Percentiles rank a stretch among this genome's conserved stretches.
Evolutionary conservation across 2,888 invertebrate species (phyloP).

Genomic region (Kuschelorhynchus macadamiae): DNA sequence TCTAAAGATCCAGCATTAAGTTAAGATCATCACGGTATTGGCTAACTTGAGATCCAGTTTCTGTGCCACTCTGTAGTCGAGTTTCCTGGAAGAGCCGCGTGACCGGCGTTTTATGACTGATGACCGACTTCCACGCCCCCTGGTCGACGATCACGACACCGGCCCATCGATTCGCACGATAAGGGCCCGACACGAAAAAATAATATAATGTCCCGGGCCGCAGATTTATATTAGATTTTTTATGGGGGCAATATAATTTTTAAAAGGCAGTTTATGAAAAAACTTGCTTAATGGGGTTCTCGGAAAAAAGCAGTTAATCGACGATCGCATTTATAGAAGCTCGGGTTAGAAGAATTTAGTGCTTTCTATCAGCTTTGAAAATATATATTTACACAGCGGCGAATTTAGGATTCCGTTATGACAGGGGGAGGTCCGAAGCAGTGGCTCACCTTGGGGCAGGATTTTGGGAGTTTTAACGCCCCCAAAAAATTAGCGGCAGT

Average conservation of each 20-base stretch:
- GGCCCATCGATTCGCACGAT: constrained; percentile 48
- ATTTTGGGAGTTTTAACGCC: no score
- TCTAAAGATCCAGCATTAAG: no score
- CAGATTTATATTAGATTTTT: constrained; percentile 48
- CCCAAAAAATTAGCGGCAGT: no score
- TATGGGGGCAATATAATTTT: constrained; percentile 45
- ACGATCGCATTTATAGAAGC: neutral
- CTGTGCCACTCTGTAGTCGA: constrained; percentile 43
- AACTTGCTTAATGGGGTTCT: constrained; percentile 4
- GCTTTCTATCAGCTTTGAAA: no score
- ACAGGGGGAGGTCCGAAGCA: no score
- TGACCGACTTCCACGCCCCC: constrained; percentile 67
- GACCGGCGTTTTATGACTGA: constrained; percentile 65
- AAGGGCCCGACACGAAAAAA: constrained; percentile 47
- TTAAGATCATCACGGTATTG: no score
- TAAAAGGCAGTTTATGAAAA: constrained; percentile 37
- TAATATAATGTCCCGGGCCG: constrained; percentile 40
- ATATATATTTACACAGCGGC: no score
- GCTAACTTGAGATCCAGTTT: no score
- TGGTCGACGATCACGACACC: constrained; percentile 65
- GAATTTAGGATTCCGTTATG: no score
- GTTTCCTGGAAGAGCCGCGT: constrained; percentile 52
- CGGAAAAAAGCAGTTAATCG: constrained; percentile 3
- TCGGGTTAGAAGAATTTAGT: neutral
- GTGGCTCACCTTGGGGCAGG: no score